These are phyloP conservation scores for Cyclargus thomasi DNA, from an alignment of 1,140 invertebrate species.

Conservation along the genomic window DNA sequence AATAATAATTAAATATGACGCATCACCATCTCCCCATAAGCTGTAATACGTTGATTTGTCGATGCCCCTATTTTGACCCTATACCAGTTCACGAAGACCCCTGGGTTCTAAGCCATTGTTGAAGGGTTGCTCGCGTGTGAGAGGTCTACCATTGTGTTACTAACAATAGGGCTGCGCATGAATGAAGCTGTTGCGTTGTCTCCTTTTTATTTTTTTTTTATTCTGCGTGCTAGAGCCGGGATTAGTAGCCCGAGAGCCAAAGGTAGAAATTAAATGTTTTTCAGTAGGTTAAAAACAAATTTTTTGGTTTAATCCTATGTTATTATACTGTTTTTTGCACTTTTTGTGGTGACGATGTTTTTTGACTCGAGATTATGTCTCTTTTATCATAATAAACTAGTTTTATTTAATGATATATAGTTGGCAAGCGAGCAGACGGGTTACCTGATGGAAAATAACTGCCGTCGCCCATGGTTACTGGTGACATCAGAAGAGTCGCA, in stretches of 20 bases:
- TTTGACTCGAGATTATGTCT: neutral
- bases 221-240: constrained; percentile 41
- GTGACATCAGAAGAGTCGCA: too few relatives aligned
- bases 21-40: constrained; percentile 44
- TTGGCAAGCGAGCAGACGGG: too few relatives aligned
- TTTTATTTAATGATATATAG: too few relatives aligned
- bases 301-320: constrained; percentile 26
- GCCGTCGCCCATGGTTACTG: too few relatives aligned
- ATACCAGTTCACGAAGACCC: constrained; percentile 40
- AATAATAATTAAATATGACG: constrained; percentile 67
- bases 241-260: constrained; percentile 40
- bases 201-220: constrained; percentile 35
- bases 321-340: neutral
- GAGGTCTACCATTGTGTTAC: constrained; percentile 34
- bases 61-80: constrained; percentile 50
- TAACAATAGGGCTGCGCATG: constrained; percentile 46
- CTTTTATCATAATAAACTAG: too few relatives aligned
- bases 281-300: constrained; percentile 19
- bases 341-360: neutral
- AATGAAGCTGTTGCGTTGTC: constrained; percentile 41
- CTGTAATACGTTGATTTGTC: constrained; percentile 55
- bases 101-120: constrained; percentile 23
- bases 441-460: too few relatives aligned
- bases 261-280: neutral
- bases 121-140: constrained; percentile 23